Evolutionary conservation across 2,797 vertebrate genomes (phyloP).

Genomic region (Menidia menidia): DNA sequence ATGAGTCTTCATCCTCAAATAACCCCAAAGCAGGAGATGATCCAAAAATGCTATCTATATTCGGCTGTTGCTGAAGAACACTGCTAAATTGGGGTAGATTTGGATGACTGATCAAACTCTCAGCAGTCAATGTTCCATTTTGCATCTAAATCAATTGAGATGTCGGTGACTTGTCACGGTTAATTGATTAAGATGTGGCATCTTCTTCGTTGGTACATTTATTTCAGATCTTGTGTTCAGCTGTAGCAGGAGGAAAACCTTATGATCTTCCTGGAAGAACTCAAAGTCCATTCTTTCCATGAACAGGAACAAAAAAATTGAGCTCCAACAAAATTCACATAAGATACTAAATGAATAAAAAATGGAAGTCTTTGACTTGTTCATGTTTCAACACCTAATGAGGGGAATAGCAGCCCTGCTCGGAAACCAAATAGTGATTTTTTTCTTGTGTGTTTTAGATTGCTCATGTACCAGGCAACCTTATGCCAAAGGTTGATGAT

Average conservation of each 20-base stretch:
- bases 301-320: conserved; percentile 14
- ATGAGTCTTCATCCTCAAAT: conserved; percentile 34
- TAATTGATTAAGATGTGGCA: conserved; percentile 7
- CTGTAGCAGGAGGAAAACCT: neutral
- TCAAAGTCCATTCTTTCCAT: conserved; percentile 11
- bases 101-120: neutral
- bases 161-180: conserved; percentile 1
- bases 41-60: conserved; percentile 42
- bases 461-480: too few relatives aligned
- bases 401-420: too few relatives aligned
- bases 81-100: conserved; percentile 4
- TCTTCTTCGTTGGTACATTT: conserved; percentile 6
- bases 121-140: neutral
- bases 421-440: too few relatives aligned
- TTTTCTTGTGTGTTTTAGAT: too few relatives aligned
- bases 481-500: too few relatives aligned
- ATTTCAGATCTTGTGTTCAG: conserved; percentile 1
- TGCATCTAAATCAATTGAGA: neutral
- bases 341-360: neutral
- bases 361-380: too few relatives aligned
- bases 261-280: conserved; percentile 3
- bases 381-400: too few relatives aligned
- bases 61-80: neutral
- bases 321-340: neutral
- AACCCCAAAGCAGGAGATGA: conserved; percentile 31